Conservation (phyloP, 2,113 vertebrate species). For the Todiramphus saurophagus region DNA sequence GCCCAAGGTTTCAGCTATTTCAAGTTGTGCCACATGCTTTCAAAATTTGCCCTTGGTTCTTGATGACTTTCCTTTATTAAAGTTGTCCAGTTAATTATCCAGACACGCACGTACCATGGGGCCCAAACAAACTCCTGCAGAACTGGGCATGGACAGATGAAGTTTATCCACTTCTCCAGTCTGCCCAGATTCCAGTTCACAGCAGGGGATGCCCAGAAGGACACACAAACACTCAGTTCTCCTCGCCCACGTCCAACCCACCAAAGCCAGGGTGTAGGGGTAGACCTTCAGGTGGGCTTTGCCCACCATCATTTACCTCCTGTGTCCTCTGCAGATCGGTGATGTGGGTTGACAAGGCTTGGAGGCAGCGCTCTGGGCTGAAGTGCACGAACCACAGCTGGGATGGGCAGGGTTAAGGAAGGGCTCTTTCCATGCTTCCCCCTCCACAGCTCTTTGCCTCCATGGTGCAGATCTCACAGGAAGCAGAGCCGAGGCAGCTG, state of each 20-base stretch:
- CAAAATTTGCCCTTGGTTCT: background rate
- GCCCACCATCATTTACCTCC: slow-evolving; percentile 26
- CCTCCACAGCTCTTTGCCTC: fast-evolving
- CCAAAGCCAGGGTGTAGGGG: fast-evolving
- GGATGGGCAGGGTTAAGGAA: background rate
- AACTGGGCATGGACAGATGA: background rate
- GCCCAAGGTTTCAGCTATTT: background rate
- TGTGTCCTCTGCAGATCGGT: slow-evolving; percentile 53
- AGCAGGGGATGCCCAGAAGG: background rate
- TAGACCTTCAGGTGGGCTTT: fast-evolving
- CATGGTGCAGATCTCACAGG: fast-evolving
- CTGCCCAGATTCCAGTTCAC: background rate
- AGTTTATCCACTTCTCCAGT: background rate
- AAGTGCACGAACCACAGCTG: slow-evolving; percentile 79
- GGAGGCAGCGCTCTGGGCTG: slow-evolving; percentile 58
- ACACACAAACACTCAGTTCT: background rate
- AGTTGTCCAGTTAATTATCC: background rate
- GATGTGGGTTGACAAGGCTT: slow-evolving; percentile 62
- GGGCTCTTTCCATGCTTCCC: fast-evolving
- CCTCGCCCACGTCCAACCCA: background rate
- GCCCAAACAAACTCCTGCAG: background rate
- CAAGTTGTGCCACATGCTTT: background rate
- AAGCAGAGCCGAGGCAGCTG: background rate
- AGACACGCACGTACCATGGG: fast-evolving
- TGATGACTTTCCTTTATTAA: background rate